Percentiles rank a stretch among this genome's conserved stretches.
Evolutionary conservation across 1,140 invertebrate genomes (phyloP).

Genomic region (Pachyrhynchus sulphureomaculatus): DNA sequence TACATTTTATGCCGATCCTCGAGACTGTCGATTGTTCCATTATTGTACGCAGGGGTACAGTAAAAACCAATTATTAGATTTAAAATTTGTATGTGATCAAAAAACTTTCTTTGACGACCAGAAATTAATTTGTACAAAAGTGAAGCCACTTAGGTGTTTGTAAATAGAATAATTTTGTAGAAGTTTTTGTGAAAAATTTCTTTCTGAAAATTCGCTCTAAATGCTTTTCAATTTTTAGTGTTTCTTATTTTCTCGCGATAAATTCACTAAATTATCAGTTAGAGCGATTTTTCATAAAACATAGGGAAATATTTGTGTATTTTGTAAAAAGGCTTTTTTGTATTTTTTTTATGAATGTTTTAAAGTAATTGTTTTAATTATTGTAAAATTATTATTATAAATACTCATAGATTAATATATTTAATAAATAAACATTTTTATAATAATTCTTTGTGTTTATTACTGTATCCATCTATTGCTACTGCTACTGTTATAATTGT

Average conservation of each 20-base stretch:
- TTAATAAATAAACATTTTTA: conserved; percentile 32
- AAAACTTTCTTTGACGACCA: conserved; percentile 59
- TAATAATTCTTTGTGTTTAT: not conserved
- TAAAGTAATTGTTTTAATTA: conserved; percentile 14
- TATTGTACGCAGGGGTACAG: conserved; percentile 62
- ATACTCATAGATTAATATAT: conserved; percentile 47
- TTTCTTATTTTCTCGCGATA: too few relatives aligned
- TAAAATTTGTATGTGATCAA: conserved; percentile 62
- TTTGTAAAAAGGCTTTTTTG: conserved; percentile 17
- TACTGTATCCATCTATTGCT: not conserved
- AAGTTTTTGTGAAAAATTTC: not conserved
- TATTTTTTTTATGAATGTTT: not conserved
- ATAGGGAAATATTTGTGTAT: too few relatives aligned
- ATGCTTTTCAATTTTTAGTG: not conserved
- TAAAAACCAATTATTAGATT: conserved; percentile 58
- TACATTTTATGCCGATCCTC: conserved; percentile 59
- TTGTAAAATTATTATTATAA: conserved; percentile 40
- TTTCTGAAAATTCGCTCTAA: not conserved
- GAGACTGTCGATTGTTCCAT: conserved; percentile 62
- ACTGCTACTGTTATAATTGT: not conserved
- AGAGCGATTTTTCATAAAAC: not conserved
- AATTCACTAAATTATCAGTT: too few relatives aligned
- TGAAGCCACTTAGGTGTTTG: conserved; percentile 46
- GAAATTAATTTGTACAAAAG: conserved; percentile 55
- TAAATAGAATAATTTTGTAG: conserved; percentile 30